Base-by-base conservation (phyloP, 2,888 invertebrate species). In the Tetanocera ferruginea region DNA sequence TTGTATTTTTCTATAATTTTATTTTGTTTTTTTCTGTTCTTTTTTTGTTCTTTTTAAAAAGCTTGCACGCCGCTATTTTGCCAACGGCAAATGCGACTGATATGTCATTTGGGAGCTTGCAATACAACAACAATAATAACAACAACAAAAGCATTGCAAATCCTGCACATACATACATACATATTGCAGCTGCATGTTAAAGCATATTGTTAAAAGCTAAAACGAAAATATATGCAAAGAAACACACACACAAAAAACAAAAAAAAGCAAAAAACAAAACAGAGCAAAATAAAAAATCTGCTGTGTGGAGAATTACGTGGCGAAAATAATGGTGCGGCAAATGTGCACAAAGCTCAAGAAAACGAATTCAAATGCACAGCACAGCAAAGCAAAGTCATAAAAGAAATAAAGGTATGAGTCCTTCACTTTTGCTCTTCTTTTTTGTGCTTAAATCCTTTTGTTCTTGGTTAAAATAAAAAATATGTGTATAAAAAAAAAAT, bases 11-110 rank as follows among this genome's bases (percentile, higher is more conserved):
- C 57, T 28, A 73, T 49, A 49, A 23, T 49, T 69, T 14, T 14
- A 23, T 6, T 60, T 25, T 25, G 2, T 4, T 62, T 43, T 14
- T 57, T n/a, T 60, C 2, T 5, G 6, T 66, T 75, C 19, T 34
- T 64, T 52, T 23, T 23, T 49, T n/a, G 31, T 31, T 64, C 28
- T 23, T 49, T 49, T 23, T 6, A 14, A 17, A 8, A 23, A 57
- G 55, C 34, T 71, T 23, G 34, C 23, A 17, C 37, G 72, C 57
- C 72, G 72, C 60, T 31, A 37, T 57, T 72, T 72, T 34, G 55
- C 66, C 52, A 37, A 37, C 19, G 19, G 66, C 66, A 55, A 60
- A 67, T 67, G 57, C 67, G 52, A 75, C 75, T 75, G 66, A 66
- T 75, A 66, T 67, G 75, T 75, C 66, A 75, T 75, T 66, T 66